A percentile compares a stretch with the other conserved stretches of the same genome.
Evolutionary conservation across 2,113 vertebrate genomes (phyloP).

Genomic region (Trinectes maculatus): DNA sequence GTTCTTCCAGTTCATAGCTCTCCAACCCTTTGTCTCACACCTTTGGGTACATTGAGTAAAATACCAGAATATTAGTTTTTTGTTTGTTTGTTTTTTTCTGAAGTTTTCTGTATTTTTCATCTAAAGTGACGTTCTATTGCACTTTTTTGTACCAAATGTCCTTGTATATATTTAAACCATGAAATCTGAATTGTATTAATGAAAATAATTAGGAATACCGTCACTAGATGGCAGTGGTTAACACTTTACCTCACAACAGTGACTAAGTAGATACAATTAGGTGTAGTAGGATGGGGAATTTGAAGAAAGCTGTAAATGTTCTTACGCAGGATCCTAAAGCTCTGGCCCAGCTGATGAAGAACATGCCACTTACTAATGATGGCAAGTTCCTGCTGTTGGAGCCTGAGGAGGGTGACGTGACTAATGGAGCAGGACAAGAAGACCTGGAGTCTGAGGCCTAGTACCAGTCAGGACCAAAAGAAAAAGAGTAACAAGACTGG

Average conservation of each 20-base stretch:
- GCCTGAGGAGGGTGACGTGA: constrained; percentile 75
- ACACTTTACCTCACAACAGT: background rate
- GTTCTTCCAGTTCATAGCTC: too few relatives aligned
- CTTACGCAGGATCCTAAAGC: constrained; percentile 89
- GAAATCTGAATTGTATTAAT: background rate
- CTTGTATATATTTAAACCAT: too few relatives aligned
- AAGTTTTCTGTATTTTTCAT: too few relatives aligned
- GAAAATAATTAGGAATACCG: background rate
- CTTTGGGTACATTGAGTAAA: too few relatives aligned
- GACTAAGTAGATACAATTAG: background rate
- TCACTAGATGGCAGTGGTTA: constrained; percentile 29
- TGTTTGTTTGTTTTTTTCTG: too few relatives aligned
- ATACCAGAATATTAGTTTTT: too few relatives aligned
- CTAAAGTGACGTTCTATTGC: too few relatives aligned
- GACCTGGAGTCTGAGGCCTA: constrained; percentile 94
- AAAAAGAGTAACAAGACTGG: constrained; percentile 3
- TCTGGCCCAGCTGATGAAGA: constrained; percentile 91
- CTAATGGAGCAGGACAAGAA: constrained; percentile 76
- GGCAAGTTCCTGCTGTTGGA: constrained; percentile 93
- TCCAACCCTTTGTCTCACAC: too few relatives aligned
- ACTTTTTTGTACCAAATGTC: too few relatives aligned
- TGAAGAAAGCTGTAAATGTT: background rate
- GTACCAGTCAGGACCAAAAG: constrained; percentile 10
- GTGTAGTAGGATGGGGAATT: background rate
- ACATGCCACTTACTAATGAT: constrained; percentile 90